These are phyloP conservation scores for Lophochroa leadbeateri DNA, from an alignment of 2,113 vertebrate species.

Conservation along the genomic window DNA sequence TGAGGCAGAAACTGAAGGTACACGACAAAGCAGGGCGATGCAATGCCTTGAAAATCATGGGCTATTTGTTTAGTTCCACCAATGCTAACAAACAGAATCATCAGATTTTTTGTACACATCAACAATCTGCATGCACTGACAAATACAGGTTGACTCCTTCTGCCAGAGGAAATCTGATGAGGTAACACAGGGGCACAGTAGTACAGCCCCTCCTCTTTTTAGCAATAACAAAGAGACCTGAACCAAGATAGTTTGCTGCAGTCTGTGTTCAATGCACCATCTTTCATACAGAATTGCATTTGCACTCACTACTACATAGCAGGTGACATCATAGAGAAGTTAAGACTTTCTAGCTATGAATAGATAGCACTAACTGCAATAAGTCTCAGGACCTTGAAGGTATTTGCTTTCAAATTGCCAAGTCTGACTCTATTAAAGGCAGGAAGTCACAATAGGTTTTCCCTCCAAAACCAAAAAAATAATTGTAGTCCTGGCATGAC, in stretches of 20 bases:
- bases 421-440: background rate
- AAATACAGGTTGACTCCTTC: background rate
- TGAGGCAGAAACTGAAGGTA: background rate
- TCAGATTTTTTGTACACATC: background rate
- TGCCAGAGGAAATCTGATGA: background rate
- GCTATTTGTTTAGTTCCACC: background rate
- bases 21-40: background rate
- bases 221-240: background rate
- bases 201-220: background rate
- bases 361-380: background rate
- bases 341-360: background rate
- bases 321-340: background rate
- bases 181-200: background rate
- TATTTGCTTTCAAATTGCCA: constrained; percentile 6
- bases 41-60: background rate
- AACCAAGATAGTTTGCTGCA: background rate
- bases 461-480: background rate
- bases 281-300: background rate
- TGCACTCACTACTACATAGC: background rate
- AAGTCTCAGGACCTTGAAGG: background rate
- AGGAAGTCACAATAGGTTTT: background rate
- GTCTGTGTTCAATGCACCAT: background rate
- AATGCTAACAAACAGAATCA: background rate
- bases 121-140: background rate
- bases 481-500: background rate